A percentile compares a stretch with the other conserved stretches of the same genome.
Conservation (phyloP, 2,888 invertebrate genomes). For the Agrotis puta region DNA sequence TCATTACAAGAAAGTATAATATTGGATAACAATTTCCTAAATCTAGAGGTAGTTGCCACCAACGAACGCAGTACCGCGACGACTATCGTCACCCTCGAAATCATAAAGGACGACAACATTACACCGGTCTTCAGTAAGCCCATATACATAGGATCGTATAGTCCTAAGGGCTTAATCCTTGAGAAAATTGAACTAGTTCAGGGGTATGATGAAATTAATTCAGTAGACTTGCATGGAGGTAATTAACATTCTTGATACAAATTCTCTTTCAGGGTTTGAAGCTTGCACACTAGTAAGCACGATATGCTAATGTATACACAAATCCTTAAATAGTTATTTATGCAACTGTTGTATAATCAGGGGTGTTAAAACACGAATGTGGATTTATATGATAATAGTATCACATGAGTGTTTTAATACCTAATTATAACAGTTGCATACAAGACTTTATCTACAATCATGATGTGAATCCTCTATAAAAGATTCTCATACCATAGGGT, state of each 20-base stretch:
- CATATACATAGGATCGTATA: constrained; percentile 77
- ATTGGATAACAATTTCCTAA: constrained; percentile 74
- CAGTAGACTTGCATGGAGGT: constrained; percentile 77
- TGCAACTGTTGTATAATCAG: no score
- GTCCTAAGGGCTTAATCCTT: constrained; percentile 69
- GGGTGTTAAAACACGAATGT: no score
- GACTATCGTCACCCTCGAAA: constrained; percentile 76
- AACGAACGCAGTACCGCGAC: constrained; percentile 69
- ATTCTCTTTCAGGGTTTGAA: neutral
- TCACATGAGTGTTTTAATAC: no score
- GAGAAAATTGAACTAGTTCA: constrained; percentile 75
- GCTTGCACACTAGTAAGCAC: neutral
- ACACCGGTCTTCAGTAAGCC: constrained; percentile 78
- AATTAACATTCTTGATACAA: constrained; percentile 30
- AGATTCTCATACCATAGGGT: no score
- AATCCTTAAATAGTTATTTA: no score
- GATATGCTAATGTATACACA: neutral
- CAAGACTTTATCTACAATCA: no score
- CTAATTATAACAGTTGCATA: no score
- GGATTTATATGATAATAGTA: no score
- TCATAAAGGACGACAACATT: constrained; percentile 79
- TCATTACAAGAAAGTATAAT: constrained; percentile 71
- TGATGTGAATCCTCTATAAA: no score
- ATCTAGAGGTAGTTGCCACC: constrained; percentile 74
- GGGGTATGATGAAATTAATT: constrained; percentile 79